phyloP scores from a whole-genome alignment of 2,113 vertebrate genomes.

The Dicrurus megarhynchus region DNA sequence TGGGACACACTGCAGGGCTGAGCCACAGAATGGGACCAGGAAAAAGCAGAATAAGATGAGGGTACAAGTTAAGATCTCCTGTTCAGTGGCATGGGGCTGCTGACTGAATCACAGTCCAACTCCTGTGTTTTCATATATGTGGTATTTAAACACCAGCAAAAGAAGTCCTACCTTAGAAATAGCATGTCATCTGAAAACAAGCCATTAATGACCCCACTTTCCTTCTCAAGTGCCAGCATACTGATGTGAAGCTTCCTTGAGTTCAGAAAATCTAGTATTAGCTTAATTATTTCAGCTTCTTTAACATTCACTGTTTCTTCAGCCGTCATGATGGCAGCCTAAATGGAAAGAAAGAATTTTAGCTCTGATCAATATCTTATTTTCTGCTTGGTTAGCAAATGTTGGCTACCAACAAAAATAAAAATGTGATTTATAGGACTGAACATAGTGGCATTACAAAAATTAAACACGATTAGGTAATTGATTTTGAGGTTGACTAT shows the following conservation, averaged over 20 bases:
- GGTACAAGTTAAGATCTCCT: not conserved
- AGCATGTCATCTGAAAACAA: slow-evolving; percentile 99
- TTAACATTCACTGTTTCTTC: slow-evolving; percentile 97
- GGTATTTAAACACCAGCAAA: not conserved
- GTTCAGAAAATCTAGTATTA: slow-evolving; percentile 95
- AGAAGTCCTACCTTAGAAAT: slow-evolving; percentile 85
- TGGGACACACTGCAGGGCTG: not conserved
- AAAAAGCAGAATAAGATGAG: not conserved
- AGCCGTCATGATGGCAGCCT: slow-evolving; percentile 88
- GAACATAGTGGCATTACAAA: not conserved
- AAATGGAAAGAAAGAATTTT: slow-evolving; percentile 15
- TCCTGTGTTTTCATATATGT: not conserved
- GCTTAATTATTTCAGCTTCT: slow-evolving; percentile 95
- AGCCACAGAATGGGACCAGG: not conserved
- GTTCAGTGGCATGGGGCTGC: not conserved
- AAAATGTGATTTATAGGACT: not conserved
- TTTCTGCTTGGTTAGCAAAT: not conserved
- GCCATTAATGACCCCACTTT: slow-evolving; percentile 96
- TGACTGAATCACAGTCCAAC: not conserved
- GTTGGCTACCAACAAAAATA: not conserved
- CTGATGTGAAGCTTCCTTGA: slow-evolving; percentile 96
- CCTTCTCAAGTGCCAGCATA: slow-evolving; percentile 96
- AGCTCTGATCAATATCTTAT: not conserved
- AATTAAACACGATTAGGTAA: not conserved
- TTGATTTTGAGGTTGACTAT: not conserved